These are phyloP conservation scores for Sinohyriopsis cumingii DNA, from an alignment of 2,888 invertebrate species.

Conservation along the genomic window DNA sequence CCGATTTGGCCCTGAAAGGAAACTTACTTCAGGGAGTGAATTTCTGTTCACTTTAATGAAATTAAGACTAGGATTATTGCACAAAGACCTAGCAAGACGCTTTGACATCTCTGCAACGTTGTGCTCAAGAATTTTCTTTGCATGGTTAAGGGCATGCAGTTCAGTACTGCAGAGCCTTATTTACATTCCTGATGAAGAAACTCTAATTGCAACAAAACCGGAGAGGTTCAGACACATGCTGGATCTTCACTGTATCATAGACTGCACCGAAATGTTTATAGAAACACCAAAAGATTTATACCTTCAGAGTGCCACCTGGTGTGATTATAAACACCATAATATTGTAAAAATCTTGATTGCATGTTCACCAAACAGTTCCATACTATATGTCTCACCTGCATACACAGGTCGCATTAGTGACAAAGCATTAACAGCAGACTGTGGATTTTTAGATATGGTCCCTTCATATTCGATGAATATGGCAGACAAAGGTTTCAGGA, in stretches of 20 bases:
- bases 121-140: conserved; percentile 20
- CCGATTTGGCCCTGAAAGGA: conserved; percentile 21
- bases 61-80: conserved; percentile 21
- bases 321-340: conserved; percentile 45
- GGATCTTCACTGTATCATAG: conserved; percentile 24
- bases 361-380: conserved; percentile 31
- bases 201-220: conserved; percentile 20
- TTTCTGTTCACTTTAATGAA: conserved; percentile 27
- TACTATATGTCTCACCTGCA: conserved; percentile 22
- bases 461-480: conserved; percentile 25
- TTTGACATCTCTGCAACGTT: conserved; percentile 24
- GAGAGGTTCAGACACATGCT: conserved; percentile 13
- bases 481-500: conserved; percentile 44
- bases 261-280: conserved; percentile 31
- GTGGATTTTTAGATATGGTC: conserved; percentile 28
- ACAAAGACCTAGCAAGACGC: conserved; percentile 23
- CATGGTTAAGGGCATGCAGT: conserved; percentile 21
- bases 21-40: conserved; percentile 23
- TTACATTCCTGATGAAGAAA: conserved; percentile 16
- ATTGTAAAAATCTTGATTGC: conserved; percentile 35
- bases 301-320: conserved; percentile 32
- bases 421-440: conserved; percentile 26
- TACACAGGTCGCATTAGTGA: conserved; percentile 37
- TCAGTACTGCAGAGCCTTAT: conserved; percentile 12
- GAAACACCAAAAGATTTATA: conserved; percentile 29